Evolutionary conservation across 2,888 invertebrate genomes (phyloP).

Genomic region (Xestia sexstrigata): DNA sequence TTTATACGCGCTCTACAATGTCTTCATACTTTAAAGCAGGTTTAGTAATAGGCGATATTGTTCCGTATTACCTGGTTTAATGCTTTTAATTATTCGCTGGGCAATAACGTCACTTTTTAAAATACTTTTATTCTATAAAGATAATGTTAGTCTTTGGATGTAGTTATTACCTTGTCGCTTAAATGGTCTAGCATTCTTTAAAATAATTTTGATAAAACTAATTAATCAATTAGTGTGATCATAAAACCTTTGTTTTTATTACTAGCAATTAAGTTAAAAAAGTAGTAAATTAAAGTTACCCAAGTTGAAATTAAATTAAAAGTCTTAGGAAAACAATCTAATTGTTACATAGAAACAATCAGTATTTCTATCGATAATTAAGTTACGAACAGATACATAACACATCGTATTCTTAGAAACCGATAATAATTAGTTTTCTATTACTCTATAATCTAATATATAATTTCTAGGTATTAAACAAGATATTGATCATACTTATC

Average conservation of each 20-base stretch:
- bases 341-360: neutral
- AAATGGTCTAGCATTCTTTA: neutral
- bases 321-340: neutral
- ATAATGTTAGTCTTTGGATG: neutral
- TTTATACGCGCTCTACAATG: neutral
- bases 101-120: neutral
- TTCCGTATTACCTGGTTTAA: neutral
- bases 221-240: neutral
- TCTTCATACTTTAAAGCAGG: conserved; percentile 1
- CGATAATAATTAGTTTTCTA: neutral
- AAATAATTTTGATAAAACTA: neutral
- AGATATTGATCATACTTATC: neutral
- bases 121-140: neutral
- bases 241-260: neutral
- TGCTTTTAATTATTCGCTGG: neutral
- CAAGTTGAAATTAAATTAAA: neutral
- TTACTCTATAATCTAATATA: too few species aligned
- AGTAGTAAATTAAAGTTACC: neutral
- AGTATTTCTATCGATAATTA: conserved; percentile 13
- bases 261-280: neutral
- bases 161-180: neutral
- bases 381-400: conserved; percentile 5
- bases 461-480: neutral
- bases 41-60: neutral
- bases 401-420: conserved; percentile 24